phyloP scores from a whole-genome alignment of 37 sponge, comb jelly and placozoan genomes.

The Axinella damicornis region DNA sequence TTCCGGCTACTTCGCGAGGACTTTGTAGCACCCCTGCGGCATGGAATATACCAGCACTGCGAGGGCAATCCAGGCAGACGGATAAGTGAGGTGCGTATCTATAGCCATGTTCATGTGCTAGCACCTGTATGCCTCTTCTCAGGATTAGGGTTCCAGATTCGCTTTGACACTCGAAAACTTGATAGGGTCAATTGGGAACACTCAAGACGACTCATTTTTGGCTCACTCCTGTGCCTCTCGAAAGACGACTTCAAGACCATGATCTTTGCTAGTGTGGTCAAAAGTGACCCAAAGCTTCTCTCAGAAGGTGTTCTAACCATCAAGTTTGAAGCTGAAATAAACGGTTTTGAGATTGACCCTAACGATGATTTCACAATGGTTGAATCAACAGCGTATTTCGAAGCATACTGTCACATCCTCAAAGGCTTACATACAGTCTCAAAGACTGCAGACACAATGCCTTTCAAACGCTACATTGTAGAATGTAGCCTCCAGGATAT shows the following conservation, averaged over 20 bases:
- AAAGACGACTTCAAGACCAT: conserved; percentile 55
- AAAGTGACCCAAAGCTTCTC: conserved; percentile 59
- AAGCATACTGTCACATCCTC: conserved; percentile 88
- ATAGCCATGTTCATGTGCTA: conserved; percentile 52
- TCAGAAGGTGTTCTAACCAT: conserved; percentile 59
- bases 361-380: conserved; percentile 44
- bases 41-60: conserved; percentile 51
- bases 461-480: conserved; percentile 76
- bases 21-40: conserved; percentile 82
- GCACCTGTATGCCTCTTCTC: conserved; percentile 69
- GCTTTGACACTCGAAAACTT: conserved; percentile 57
- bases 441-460: conserved; percentile 34
- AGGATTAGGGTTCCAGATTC: conserved; percentile 70
- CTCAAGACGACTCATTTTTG: conserved; percentile 80
- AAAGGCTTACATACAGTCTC: conserved; percentile 52
- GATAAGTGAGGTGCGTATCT: conserved; percentile 58
- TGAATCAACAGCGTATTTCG: conserved; percentile 91
- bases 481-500: conserved; percentile 13
- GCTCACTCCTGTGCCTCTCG: conserved; percentile 87
- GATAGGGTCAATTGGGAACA: conserved; percentile 83
- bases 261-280: conserved; percentile 71
- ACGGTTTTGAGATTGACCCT: conserved; percentile 53
- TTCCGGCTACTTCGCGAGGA: conserved; percentile 90
- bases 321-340: conserved; percentile 69
- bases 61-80: not conserved